phyloP scores from a whole-genome alignment of 1,140 invertebrate species.

The Campodea augens region DNA sequence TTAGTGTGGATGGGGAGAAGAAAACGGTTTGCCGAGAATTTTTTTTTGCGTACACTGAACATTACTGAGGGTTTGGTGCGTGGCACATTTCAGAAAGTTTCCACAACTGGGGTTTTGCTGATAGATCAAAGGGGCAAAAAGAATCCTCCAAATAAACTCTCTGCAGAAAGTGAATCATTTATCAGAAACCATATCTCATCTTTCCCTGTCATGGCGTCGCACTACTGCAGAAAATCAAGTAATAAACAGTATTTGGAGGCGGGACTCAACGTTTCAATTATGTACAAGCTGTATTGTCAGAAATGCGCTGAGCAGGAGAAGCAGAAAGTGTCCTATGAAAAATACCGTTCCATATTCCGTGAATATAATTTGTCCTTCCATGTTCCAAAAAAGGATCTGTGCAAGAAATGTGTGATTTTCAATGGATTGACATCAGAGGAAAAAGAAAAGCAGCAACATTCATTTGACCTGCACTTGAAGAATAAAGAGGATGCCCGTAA shows the following conservation, averaged over 20 bases:
- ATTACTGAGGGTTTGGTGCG: no score
- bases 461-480: not conserved
- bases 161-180: no score
- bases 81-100: no score
- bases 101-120: no score
- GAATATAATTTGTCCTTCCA: not conserved
- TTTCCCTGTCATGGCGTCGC: not conserved
- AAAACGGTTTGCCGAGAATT: no score
- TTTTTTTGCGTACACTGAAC: no score
- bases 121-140: no score
- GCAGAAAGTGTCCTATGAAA: not conserved
- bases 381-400: not conserved
- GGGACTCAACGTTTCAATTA: not conserved
- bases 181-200: not conserved
- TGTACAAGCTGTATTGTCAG: not conserved
- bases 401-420: not conserved
- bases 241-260: not conserved
- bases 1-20: no score
- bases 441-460: not conserved
- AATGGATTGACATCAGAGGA: not conserved
- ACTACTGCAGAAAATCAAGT: not conserved
- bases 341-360: not conserved
- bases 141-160: no score
- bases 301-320: not conserved
- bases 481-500: not conserved